Conservation (phyloP, 2,113 vertebrate genomes). For the Pseudorasbora parva region DNA sequence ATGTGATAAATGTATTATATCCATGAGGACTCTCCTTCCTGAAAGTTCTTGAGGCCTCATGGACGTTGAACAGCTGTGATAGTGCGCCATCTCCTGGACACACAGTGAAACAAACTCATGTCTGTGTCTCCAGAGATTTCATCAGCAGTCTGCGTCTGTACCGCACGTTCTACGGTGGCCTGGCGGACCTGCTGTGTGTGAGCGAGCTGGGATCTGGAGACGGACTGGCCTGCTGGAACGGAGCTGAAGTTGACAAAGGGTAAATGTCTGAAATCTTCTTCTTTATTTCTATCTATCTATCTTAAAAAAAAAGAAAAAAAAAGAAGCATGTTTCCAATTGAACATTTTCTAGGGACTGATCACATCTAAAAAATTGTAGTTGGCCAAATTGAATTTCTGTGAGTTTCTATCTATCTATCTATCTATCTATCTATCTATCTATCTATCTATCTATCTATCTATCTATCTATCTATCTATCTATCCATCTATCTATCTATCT, state of each 20-base stretch:
- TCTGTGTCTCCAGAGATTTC: conserved; percentile 77
- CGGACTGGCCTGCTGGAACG: conserved; percentile 82
- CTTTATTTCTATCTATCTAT: too few relatives aligned
- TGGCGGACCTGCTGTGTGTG: conserved; percentile 83
- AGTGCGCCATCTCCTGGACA: conserved; percentile 34
- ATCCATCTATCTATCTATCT: too few relatives aligned
- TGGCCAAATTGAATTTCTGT: too few relatives aligned
- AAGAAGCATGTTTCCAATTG: too few relatives aligned
- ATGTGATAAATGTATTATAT: not conserved
- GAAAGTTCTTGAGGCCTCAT: not conserved
- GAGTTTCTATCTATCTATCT: too few relatives aligned
- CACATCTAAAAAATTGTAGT: too few relatives aligned
- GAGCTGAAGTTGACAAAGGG: conserved; percentile 81
- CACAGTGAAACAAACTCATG: not conserved
- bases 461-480: too few relatives aligned
- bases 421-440: too few relatives aligned
- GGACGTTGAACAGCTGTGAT: not conserved
- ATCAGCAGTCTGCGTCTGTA: conserved; percentile 76
- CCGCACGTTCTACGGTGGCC: conserved; percentile 78
- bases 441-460: too few relatives aligned
- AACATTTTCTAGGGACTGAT: too few relatives aligned
- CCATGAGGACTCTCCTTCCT: not conserved
- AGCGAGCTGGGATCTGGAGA: conserved; percentile 79
- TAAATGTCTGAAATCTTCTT: conserved; percentile 58
- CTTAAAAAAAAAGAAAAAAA: too few relatives aligned